Base-by-base conservation (phyloP, 1,140 invertebrate genomes). In the Brachionus rubens region DNA sequence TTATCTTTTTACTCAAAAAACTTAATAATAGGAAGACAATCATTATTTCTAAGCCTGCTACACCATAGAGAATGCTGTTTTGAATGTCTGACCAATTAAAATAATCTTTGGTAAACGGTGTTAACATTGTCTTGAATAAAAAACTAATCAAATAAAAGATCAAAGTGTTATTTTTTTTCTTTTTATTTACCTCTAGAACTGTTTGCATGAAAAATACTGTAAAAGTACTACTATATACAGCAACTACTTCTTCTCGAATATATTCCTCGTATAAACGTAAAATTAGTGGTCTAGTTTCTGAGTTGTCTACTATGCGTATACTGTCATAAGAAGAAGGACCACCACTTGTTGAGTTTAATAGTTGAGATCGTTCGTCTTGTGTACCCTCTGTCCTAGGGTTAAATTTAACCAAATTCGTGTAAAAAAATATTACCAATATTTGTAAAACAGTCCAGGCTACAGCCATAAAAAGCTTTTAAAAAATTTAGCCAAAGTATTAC, bases 121-220 rank as follows among this genome's bases (percentile, higher is more conserved):
- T 52, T 12, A 76, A 36, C 30, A 76, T 62, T 24, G 75, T 76
- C 46, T 79, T 78, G 19, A 79, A 79, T 9, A 33, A 70, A 46
- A 54, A 9, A 68, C 21, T 14, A 67, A 75, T 16, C 40, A 76
- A 6, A n/a, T 24, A 16, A 33, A 46, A 10, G 1, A 26, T 16
- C 24, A 26, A 50, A 50, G 12, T 26, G 48, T 19, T 46, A 16
- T 0, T 0, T 40, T 24, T 33, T 36, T 52, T 4, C 19, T 28
- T 28, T 16, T 16, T 16, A 30, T 26, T 7, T 75, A 50, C 46
- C 46, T 79, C 79, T 16, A 80, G 50, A 5, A 62, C 67, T n/a
- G 79, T 80, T 65, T 79, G 79, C 26, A 75, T 54, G 59, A 79
- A 79, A 52, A 76, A 79, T 41, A 77, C 75, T 36, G 78, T 79